Conservation (phyloP, 2,797 vertebrate species). For the Arvicola amphibius region DNA sequence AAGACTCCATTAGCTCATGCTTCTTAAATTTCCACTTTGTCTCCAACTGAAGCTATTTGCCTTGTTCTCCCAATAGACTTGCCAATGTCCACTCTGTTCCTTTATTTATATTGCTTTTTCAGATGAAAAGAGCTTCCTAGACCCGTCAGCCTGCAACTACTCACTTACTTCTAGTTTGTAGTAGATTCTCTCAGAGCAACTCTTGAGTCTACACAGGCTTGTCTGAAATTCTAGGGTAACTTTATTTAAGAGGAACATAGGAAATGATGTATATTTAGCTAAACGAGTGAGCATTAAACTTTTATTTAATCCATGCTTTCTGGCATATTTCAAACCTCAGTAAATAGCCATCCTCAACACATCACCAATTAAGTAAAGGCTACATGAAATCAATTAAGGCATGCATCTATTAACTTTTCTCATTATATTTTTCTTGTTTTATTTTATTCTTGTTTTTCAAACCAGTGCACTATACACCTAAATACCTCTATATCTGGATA, state of each 20-base stretch:
- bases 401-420: not conserved
- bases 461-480: not conserved
- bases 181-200: not conserved
- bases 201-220: not conserved
- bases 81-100: not conserved
- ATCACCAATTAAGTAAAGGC: constrained; percentile 1
- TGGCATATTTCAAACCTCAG: constrained; percentile 64
- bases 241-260: constrained; percentile 46
- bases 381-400: constrained; percentile 9
- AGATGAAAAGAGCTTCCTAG: constrained; percentile 27
- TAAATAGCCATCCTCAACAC: constrained; percentile 37
- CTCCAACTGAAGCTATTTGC: constrained; percentile 57
- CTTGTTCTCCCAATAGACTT: constrained; percentile 42
- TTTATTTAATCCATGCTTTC: constrained; percentile 70
- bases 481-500: not conserved
- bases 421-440: constrained; percentile 11
- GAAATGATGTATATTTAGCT: constrained; percentile 57
- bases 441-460: not conserved
- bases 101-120: constrained; percentile 62
- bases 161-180: not conserved
- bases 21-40: constrained; percentile 54
- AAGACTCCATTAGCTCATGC: constrained; percentile 19
- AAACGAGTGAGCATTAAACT: constrained; percentile 60
- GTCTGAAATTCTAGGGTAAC: constrained; percentile 46
- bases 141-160: not conserved